Evolutionary conservation across 2,797 vertebrate genomes (phyloP).

Genomic region (Delichon dasypus): DNA sequence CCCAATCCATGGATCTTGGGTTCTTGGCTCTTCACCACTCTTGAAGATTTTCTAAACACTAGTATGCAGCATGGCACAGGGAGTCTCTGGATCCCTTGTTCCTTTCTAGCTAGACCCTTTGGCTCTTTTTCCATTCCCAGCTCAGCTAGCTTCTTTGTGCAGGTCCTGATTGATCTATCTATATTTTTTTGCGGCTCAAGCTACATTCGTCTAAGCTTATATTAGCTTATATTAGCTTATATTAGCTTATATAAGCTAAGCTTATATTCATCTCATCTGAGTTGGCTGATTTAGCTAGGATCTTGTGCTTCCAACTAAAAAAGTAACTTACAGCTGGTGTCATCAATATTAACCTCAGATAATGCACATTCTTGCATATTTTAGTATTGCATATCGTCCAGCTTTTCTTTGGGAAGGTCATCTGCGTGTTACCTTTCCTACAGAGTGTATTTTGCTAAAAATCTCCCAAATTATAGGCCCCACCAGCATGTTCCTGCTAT

Average conservation of each 20-base stretch:
- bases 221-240: too few species aligned
- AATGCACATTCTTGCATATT: neutral
- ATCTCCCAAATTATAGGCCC: neutral
- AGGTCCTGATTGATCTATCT: neutral
- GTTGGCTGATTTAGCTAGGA: neutral
- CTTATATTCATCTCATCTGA: neutral
- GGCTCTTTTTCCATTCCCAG: neutral
- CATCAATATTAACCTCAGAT: neutral
- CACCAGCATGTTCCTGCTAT: neutral
- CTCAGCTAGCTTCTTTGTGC: neutral
- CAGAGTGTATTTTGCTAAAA: neutral
- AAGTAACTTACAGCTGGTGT: neutral
- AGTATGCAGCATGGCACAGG: neutral
- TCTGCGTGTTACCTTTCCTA: neutral
- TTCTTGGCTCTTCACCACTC: neutral
- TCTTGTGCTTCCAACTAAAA: neutral
- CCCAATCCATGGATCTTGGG: neutral
- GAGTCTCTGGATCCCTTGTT: neutral
- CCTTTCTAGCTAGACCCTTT: neutral
- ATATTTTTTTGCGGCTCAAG: rapidly evolving
- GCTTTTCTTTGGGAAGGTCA: neutral
- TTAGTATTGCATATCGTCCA: neutral
- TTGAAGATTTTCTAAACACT: neutral
- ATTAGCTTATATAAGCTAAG: too few species aligned
- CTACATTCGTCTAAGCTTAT: neutral